Percentiles rank a stretch among this genome's conserved stretches.
Conservation (phyloP, 2,888 invertebrate species). For the Synergus laeviventris region DNA sequence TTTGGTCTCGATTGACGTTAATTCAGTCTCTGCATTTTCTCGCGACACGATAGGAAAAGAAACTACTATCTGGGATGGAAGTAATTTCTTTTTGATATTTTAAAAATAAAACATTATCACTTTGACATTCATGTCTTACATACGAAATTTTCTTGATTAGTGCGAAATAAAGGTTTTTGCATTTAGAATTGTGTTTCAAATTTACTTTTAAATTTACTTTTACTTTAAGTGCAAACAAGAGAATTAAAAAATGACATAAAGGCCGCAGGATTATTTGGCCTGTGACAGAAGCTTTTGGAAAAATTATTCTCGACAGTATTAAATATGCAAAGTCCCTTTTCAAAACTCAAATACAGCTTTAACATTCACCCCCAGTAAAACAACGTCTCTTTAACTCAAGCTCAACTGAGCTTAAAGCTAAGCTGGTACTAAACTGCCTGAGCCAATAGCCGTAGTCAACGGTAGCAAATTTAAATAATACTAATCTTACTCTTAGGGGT, state of each 20-base stretch:
- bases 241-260: neutral
- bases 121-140: neutral
- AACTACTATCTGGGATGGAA: neutral
- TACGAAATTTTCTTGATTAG: neutral
- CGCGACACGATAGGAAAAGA: too few relatives aligned
- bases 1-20: conserved; percentile 55
- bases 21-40: conserved; percentile 31
- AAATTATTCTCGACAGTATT: neutral
- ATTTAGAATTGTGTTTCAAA: too few relatives aligned
- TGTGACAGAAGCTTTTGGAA: neutral
- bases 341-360: conserved; percentile 11
- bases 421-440: conserved; percentile 27
- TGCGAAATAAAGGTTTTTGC: neutral
- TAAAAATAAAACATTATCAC: neutral
- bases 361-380: conserved; percentile 2
- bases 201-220: neutral
- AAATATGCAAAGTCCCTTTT: conserved; percentile 15
- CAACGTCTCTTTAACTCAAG: neutral
- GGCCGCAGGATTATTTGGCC: neutral
- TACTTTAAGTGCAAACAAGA: neutral
- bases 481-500: neutral
- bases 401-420: conserved; percentile 20
- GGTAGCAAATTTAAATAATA: conserved; percentile 19
- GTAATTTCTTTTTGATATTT: conserved; percentile 14
- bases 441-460: conserved; percentile 14